These are phyloP conservation scores for Trilocha varians DNA, from an alignment of 2,888 invertebrate species.

Conservation along the genomic window DNA sequence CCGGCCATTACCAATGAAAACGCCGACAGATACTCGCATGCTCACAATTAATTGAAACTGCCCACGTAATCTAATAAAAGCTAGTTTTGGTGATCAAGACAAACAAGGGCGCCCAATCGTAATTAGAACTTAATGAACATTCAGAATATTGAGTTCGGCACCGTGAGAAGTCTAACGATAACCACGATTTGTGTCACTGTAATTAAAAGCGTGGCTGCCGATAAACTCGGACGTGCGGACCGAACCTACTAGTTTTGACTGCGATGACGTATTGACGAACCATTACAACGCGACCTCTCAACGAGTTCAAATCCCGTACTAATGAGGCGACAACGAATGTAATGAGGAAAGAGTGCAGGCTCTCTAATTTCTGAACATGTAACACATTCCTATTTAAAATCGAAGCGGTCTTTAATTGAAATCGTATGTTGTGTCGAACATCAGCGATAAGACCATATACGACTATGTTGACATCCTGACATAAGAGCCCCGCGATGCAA, in stretches of 20 bases:
- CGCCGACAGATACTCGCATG: constrained; percentile 60
- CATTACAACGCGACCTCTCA: constrained; percentile 33
- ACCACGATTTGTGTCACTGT: constrained; percentile 71
- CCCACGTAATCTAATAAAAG: constrained; percentile 73
- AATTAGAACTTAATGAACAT: constrained; percentile 73
- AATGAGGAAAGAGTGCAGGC: constrained; percentile 25
- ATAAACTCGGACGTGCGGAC: constrained; percentile 57
- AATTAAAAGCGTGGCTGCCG: constrained; percentile 71
- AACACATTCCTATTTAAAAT: constrained; percentile 55
- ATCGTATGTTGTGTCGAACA: constrained; percentile 65
- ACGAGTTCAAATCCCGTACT: constrained; percentile 19
- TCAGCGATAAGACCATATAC: constrained; percentile 49
- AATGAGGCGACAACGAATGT: constrained; percentile 16
- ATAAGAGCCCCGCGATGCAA: constrained; percentile 31
- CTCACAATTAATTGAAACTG: constrained; percentile 70
- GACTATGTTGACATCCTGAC: constrained; percentile 37
- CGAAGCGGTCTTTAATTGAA: constrained; percentile 67
- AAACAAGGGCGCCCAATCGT: constrained; percentile 71
- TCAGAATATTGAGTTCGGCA: constrained; percentile 64
- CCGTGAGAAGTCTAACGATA: constrained; percentile 70
- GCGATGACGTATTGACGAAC: constrained; percentile 48
- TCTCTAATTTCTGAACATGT: constrained; percentile 42
- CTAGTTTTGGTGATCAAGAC: constrained; percentile 68
- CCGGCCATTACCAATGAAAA: constrained; percentile 61
- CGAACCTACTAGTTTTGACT: constrained; percentile 60